phyloP scores from a whole-genome alignment of 92 coral and sea anemone genomes.

The Diadumene lineata region DNA sequence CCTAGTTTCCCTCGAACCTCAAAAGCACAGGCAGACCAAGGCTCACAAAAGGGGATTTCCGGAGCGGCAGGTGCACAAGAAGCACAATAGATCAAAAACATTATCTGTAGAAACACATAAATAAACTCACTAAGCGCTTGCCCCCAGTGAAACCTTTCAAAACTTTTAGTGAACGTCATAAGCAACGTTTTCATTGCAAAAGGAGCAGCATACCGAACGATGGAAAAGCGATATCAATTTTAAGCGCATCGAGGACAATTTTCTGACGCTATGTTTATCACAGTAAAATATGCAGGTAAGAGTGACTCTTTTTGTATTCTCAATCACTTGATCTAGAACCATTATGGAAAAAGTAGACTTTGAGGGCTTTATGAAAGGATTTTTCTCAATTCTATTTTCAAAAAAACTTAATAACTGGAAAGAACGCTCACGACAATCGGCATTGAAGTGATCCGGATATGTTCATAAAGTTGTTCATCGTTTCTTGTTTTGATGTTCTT shows the following conservation, averaged over 20 bases:
- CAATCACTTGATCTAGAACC: background rate
- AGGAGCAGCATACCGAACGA: background rate
- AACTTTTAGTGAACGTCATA: background rate
- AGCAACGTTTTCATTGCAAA: background rate
- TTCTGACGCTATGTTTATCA: conserved; percentile 72
- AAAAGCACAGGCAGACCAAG: conserved; percentile 15
- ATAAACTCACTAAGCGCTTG: conserved; percentile 4
- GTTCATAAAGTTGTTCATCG: too few relatives aligned
- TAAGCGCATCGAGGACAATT: background rate
- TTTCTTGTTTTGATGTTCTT: background rate
- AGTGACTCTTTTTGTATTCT: background rate
- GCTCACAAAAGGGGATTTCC: background rate
- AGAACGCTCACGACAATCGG: too few relatives aligned
- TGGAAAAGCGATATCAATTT: background rate
- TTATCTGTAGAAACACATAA: conserved; percentile 16
- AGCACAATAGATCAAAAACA: conserved; percentile 22
- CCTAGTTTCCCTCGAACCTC: conserved; percentile 9
- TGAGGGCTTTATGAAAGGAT: background rate
- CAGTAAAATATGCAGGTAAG: conserved; percentile 90
- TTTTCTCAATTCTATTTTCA: too few relatives aligned
- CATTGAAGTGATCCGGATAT: too few relatives aligned
- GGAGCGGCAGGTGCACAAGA: conserved; percentile 11
- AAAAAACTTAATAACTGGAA: too few relatives aligned
- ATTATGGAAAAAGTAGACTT: conserved; percentile 3
- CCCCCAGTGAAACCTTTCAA: background rate